Base-by-base conservation (phyloP, 2,888 invertebrate genomes). In the Maniola hyperantus region DNA sequence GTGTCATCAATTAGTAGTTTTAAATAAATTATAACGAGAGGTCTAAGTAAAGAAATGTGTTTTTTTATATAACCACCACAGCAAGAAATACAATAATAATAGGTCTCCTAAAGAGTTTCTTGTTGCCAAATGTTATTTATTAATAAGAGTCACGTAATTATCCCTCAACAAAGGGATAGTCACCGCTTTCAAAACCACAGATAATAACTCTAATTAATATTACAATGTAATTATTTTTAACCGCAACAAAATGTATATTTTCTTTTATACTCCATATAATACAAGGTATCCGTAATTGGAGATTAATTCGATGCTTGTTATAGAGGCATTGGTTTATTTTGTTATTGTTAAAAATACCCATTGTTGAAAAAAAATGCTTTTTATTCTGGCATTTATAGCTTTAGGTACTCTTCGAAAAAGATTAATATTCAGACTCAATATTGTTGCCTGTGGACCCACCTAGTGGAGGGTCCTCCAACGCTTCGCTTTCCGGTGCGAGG, bases 151-250 rank as follows among this genome's bases (percentile, higher is more conserved):
- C 75, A 74, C 78, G 73, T 80, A 74, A 80, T 80, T 76, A 77
- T 75, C 72, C 69, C 61, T 65, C 64, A 64, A 83, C 81, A 84
- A 84, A 79, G 75, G 74, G 70, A 72, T 68, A 72, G 69, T 72
- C 73, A 58, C 73, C 72, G 73, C 73, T 77, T 71, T 70, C 66
- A 50, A 77, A 81, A 83, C 83, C 81, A 70, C 83, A 83, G 70
- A 68, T 75, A 79, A 78, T 75, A 72, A 76, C 80, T 73, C 72
- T 78, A 80, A 82, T 82, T 82, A 80, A 73, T 75, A 75, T 74
- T 71, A 77, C 76, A 79, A 78, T 76, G 84, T 82, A 84, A 87
- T 83, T 84, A 84, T 53, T 53, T 62, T 42, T 79, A 83, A 83
- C 86, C 84, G 74, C 87, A 87, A 83, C 75, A 76, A 71, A 79